phyloP scores from a whole-genome alignment of 2,797 vertebrate species.

The Galaxias olidus region DNA sequence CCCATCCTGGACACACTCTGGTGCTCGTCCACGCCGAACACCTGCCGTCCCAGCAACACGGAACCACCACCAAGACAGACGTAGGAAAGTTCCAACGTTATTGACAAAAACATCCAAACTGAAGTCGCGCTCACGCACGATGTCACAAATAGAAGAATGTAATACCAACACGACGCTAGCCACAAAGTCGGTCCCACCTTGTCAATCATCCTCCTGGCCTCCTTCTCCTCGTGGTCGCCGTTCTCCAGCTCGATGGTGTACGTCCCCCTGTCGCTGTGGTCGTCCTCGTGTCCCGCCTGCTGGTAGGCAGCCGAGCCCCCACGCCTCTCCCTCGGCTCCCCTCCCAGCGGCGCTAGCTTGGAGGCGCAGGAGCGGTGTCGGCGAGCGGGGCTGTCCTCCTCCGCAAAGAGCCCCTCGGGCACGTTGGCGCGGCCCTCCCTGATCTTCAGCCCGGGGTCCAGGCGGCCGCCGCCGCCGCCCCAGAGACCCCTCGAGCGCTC shows the following conservation, averaged over 20 bases:
- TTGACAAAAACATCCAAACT: neutral
- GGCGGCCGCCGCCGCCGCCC: constrained; percentile 65
- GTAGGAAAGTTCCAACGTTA: neutral
- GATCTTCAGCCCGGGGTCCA: constrained; percentile 69
- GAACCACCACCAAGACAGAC: constrained; percentile 36
- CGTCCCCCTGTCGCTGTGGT: constrained; percentile 93
- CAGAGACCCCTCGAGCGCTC: constrained; percentile 70
- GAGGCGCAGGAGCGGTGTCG: constrained; percentile 83
- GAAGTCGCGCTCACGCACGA: neutral
- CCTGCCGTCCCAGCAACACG: constrained; percentile 68
- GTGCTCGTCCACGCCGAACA: constrained; percentile 90
- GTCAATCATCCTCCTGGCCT: constrained; percentile 93
- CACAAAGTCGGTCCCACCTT: constrained; percentile 77
- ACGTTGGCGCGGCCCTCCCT: constrained; percentile 77
- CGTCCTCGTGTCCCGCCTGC: constrained; percentile 77
- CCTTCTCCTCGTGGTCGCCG: constrained; percentile 86
- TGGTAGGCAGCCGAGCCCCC: constrained; percentile 69
- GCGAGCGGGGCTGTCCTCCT: constrained; percentile 86
- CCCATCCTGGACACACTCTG: constrained; percentile 74
- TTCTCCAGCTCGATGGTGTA: constrained; percentile 94
- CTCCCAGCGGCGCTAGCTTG: constrained; percentile 71
- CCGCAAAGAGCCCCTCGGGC: constrained; percentile 88
- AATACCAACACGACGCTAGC: too few species aligned
- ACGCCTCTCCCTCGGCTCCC: constrained; percentile 66
- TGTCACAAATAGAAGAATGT: too few species aligned